Conservation (phyloP, 2,888 invertebrate genomes). For the Agrypnus murinus region DNA sequence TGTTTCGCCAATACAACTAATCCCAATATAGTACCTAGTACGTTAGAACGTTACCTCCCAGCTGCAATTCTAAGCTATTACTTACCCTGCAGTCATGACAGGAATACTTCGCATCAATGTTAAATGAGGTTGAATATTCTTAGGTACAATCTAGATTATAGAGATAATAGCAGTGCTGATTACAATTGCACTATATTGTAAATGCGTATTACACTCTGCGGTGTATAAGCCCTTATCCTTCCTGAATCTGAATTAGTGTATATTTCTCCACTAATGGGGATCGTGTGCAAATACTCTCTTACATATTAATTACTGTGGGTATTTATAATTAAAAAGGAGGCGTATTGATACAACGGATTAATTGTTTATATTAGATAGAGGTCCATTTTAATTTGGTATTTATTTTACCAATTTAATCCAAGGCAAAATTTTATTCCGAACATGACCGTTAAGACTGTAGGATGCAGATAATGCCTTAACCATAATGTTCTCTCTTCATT, state of each 20-base stretch:
- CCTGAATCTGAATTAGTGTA: slow-evolving; percentile 36
- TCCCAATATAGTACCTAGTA: too few species aligned
- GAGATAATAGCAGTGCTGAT: slow-evolving; percentile 37
- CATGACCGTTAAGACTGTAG: too few species aligned
- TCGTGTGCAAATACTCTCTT: slow-evolving; percentile 32
- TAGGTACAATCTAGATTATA: slow-evolving; percentile 39
- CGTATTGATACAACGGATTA: neutral
- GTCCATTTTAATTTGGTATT: too few species aligned
- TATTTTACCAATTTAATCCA: too few species aligned
- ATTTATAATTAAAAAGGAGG: slow-evolving; percentile 28
- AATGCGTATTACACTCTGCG: slow-evolving; percentile 41
- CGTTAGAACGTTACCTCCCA: too few species aligned
- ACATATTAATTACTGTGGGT: slow-evolving; percentile 26
- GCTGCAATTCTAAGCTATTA: slow-evolving; percentile 12
- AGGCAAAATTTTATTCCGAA: too few species aligned
- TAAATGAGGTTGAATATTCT: slow-evolving; percentile 44
- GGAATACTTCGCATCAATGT: slow-evolving; percentile 32
- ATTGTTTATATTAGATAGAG: too few species aligned
- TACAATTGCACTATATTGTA: slow-evolving; percentile 43
- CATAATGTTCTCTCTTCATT: too few species aligned
- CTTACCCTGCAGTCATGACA: slow-evolving; percentile 33
- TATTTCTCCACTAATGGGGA: slow-evolving; percentile 30
- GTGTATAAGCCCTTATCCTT: slow-evolving; percentile 34
- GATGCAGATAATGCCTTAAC: too few species aligned
- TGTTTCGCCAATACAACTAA: too few species aligned